Conservation (phyloP, 2,888 invertebrate genomes). For the Cancer borealis region DNA sequence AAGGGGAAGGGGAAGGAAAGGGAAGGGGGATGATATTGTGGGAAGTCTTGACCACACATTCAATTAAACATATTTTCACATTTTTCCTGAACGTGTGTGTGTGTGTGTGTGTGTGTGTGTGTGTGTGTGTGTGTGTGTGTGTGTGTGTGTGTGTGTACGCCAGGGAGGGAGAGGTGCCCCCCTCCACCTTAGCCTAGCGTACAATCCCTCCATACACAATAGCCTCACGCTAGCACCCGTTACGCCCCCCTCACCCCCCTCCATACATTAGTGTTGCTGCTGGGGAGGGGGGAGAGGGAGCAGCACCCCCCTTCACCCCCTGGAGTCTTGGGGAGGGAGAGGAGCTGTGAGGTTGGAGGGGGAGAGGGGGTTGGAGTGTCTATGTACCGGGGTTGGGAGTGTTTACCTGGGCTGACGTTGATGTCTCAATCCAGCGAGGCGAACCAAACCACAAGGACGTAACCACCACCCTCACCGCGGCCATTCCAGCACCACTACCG, state of each 20-base stretch:
- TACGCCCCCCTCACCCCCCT: background rate
- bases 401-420: constrained; percentile 74
- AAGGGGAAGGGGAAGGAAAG: background rate
- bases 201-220: constrained; percentile 37
- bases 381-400: constrained; percentile 71
- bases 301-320: background rate
- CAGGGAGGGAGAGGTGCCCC: background rate
- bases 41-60: background rate
- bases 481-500: background rate
- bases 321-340: background rate
- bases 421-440: constrained; percentile 74
- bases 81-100: background rate
- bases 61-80: background rate
- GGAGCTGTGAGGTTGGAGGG: background rate
- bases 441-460: constrained; percentile 53
- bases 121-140: constrained; percentile 42
- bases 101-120: constrained; percentile 16
- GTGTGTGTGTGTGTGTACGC: background rate
- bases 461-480: background rate
- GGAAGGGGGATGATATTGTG: background rate
- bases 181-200: constrained; percentile 36
- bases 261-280: background rate
- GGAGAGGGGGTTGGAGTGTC: constrained; percentile 50
- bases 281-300: background rate
- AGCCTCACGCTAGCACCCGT: constrained; percentile 42